Conservation (phyloP, 2,113 vertebrate genomes). For the Protomyctophum bolini region DNA sequence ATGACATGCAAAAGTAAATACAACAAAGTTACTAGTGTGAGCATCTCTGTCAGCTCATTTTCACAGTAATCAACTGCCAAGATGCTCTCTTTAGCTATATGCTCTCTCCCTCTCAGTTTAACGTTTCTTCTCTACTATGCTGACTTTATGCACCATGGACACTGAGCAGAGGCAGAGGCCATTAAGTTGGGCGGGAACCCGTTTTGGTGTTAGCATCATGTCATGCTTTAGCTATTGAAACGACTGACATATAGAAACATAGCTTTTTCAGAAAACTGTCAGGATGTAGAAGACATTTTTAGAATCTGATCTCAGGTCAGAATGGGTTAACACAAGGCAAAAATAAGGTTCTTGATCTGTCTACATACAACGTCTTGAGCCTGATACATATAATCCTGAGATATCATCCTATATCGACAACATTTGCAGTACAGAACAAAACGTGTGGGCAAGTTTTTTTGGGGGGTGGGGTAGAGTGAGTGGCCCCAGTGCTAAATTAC, state of each 20-base stretch:
- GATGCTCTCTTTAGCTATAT: conserved; percentile 7
- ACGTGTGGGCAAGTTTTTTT: conserved; percentile 14
- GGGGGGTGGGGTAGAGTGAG: conserved; percentile 37
- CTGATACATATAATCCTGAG: too few species aligned
- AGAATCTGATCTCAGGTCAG: too few species aligned
- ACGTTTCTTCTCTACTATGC: conserved; percentile 8
- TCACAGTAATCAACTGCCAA: conserved; percentile 31
- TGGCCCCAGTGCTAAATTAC: conserved; percentile 70
- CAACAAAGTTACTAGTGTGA: too few species aligned
- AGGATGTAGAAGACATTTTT: too few species aligned
- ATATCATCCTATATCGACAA: conserved; percentile 19
- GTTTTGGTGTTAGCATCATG: too few species aligned
- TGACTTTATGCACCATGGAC: conserved; percentile 6
- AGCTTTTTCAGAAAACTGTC: too few species aligned
- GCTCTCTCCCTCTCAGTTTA: conserved; percentile 21
- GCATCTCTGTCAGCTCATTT: conserved; percentile 20
- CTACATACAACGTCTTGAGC: too few species aligned
- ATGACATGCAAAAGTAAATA: too few species aligned
- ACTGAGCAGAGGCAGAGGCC: background rate
- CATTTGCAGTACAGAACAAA: conserved; percentile 1
- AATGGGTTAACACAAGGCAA: background rate
- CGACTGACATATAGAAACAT: too few species aligned
- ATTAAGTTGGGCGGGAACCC: too few species aligned
- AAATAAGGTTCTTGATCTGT: background rate
- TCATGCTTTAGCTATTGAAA: too few species aligned